These are phyloP conservation scores for Gandaritis pyraliata DNA, from an alignment of 2,888 invertebrate genomes.

Conservation along the genomic window DNA sequence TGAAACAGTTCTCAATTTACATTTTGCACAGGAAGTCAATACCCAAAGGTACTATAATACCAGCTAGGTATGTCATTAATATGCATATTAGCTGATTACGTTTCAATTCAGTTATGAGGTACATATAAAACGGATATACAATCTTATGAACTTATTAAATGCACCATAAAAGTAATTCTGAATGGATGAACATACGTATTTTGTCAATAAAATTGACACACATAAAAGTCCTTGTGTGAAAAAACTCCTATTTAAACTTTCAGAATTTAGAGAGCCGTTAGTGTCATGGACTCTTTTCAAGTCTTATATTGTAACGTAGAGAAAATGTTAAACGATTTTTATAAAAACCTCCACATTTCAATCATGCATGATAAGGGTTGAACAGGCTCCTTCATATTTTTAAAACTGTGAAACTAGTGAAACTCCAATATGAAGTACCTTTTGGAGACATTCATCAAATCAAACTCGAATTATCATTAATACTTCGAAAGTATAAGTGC, in stretches of 20 bases:
- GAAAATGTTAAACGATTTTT: slow-evolving; percentile 55
- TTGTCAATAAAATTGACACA: neutral
- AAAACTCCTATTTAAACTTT: slow-evolving; percentile 4
- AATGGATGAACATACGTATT: too few relatives aligned
- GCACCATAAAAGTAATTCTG: too few relatives aligned
- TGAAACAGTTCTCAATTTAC: slow-evolving; percentile 34
- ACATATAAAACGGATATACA: too few relatives aligned
- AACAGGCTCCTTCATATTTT: slow-evolving; percentile 16
- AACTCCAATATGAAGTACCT: neutral
- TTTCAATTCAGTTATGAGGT: neutral
- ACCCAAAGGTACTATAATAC: neutral
- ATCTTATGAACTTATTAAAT: too few relatives aligned
- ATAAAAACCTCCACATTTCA: slow-evolving; percentile 49
- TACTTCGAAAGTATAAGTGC: too few relatives aligned
- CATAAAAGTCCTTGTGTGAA: neutral
- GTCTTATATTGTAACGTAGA: slow-evolving; percentile 50
- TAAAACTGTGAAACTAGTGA: slow-evolving; percentile 9
- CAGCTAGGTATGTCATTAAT: neutral
- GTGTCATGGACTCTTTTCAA: slow-evolving; percentile 59
- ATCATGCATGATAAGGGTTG: slow-evolving; percentile 18
- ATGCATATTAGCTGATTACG: neutral
- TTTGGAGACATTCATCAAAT: too few relatives aligned
- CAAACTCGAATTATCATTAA: too few relatives aligned
- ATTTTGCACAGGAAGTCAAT: slow-evolving; percentile 12
- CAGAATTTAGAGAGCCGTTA: slow-evolving; percentile 63